phyloP scores from a whole-genome alignment of 2,113 vertebrate species.

The Madoqua kirkii region DNA sequence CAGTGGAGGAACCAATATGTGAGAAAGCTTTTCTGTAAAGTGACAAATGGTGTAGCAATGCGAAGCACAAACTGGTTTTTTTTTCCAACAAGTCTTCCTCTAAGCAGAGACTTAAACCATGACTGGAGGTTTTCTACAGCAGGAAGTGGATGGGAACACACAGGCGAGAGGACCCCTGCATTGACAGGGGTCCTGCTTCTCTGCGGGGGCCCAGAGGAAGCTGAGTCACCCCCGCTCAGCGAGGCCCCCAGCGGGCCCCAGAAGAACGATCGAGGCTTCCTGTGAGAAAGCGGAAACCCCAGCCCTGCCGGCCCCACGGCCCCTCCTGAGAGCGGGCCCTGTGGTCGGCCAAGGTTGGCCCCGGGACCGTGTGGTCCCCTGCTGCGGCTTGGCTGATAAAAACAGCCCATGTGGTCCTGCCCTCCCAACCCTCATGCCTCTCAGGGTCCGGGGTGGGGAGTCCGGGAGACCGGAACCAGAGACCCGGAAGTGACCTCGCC shows the following conservation, averaged over 20 bases:
- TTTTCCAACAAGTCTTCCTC: background rate
- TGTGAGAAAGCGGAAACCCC: conserved; percentile 37
- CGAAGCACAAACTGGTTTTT: background rate
- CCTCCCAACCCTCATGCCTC: background rate
- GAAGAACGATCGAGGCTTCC: background rate
- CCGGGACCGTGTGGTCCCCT: background rate
- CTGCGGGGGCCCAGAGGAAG: conserved; percentile 6
- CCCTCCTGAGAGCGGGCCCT: background rate
- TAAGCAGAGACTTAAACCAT: background rate
- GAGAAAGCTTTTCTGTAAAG: background rate
- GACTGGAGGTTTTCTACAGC: background rate
- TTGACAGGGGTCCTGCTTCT: background rate
- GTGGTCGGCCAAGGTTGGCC: background rate
- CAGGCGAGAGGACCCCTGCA: rapidly evolving
- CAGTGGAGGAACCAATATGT: rapidly evolving
- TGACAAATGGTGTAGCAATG: background rate
- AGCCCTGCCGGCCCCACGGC: background rate
- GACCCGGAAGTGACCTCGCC: too few relatives aligned
- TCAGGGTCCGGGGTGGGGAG: background rate
- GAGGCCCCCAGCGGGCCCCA: background rate
- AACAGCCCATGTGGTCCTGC: background rate
- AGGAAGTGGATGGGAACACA: background rate
- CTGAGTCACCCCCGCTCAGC: conserved; percentile 29
- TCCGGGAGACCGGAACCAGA: background rate
- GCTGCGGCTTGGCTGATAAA: background rate